Base-by-base conservation (phyloP, 2,888 invertebrate species). In the Andrena trimmerana region DNA sequence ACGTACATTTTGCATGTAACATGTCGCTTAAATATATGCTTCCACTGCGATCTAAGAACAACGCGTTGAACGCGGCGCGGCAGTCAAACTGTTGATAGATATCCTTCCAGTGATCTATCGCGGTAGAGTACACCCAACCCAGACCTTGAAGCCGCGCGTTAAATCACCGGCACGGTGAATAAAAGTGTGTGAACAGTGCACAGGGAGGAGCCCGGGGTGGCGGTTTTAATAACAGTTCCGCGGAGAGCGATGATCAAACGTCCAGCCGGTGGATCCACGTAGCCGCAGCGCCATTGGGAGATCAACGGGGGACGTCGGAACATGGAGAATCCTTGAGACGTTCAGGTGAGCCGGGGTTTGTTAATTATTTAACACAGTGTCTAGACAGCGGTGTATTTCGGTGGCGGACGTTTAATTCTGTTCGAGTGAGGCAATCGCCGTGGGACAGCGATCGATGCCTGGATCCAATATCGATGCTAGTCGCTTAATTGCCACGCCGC, bases 261-360 rank as follows among this genome's bases (percentile, higher is more conserved):
- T 36, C 48, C 20, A 24, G n/a, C 31, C n/a, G 59, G 42, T 57
- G 50, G 60, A 29, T 54, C 70, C 57, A 20, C 29, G 59, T 57
- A 48, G 36, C 36, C 20, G 27, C 66, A 16, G 4, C 20, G 68
- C 69, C 54, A 31, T 79, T 33, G 54, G 36, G 48, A 63, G 72
- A 63, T 60, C 70, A 50, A 60, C 65, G 36, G 63, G 33, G 27
- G 42, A 63, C 54, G n/a, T 36, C 52, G 27, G 70, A 62, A 79
- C 54, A 89, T 89, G 89, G 79, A 80, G 66, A 86, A 74, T 82
- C 65, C 81, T 86, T 84, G 57, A 83, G 62, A 50, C 68, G 63
- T 27, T 65, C 75, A 87, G 88, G 88, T 88, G 73, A 85, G 89
- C n/a, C 50, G 63, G 57, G 57, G 13, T 24, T 42, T 13, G 24